Percentiles rank a stretch among this genome's conserved stretches.
Conservation (phyloP, 1,140 invertebrate species). For the Thrips palmi region DNA sequence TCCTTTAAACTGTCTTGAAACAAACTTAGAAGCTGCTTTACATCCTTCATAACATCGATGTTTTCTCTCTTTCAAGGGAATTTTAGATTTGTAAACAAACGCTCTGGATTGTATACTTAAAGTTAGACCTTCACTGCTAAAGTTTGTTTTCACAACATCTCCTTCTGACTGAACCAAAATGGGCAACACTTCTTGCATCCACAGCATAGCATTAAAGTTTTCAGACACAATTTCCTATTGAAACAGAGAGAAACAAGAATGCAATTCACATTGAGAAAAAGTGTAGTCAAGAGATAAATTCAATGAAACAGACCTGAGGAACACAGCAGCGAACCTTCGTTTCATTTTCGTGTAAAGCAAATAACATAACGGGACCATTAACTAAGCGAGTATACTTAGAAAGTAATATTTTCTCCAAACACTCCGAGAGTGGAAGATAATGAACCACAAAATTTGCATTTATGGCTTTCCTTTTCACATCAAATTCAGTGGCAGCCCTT, state of each 20-base stretch:
- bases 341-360: constrained; percentile 31
- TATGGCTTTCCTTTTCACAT: not conserved
- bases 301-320: constrained; percentile 29
- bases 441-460: not conserved
- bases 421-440: not conserved
- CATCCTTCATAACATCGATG: too few relatives aligned
- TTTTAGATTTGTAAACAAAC: too few relatives aligned
- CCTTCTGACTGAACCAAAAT: constrained; percentile 4
- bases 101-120: too few relatives aligned
- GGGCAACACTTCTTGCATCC: constrained; percentile 1
- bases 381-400: constrained; percentile 5
- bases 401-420: not conserved
- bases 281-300: not conserved
- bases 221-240: constrained; percentile 1
- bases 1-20: too few relatives aligned
- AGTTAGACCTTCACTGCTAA: too few relatives aligned
- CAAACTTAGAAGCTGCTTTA: too few relatives aligned
- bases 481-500: not conserved
- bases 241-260: not conserved
- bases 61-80: too few relatives aligned
- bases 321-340: constrained; percentile 41
- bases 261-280: constrained; percentile 3
- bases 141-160: too few relatives aligned
- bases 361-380: constrained; percentile 36
- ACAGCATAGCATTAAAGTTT: constrained; percentile 5